Evolutionary conservation across 2,888 invertebrate genomes (phyloP), one percentile per base, ranked within the genome.

Genomic region (Neoaliturus tenellus): DNA sequence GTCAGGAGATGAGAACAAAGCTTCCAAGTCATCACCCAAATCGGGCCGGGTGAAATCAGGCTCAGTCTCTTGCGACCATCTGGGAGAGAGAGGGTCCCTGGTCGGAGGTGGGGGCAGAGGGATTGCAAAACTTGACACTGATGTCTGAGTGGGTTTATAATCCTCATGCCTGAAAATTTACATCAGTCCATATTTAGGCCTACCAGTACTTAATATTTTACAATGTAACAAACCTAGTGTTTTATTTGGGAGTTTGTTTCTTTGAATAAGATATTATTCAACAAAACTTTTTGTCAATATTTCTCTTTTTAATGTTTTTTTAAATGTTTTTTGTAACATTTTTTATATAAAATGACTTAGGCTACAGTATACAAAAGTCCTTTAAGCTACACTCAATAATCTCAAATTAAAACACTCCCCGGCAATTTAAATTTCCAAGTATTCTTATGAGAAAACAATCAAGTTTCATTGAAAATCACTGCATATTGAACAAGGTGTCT

Each of bases 161-260:
- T 87, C 87, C 82, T 88, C 86, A 81, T 82, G 85, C 88, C 86
- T 86, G 55, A 51, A 87, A 85, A 83, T 25, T 23, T 20, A 20
- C 20, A 55, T 23, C n/a, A n/a, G n/a, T n/a, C n/a, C 41, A 41
- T 23, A 41, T 41, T 41, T 41, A 41, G 14, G 41, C 41, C 41
- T 41, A 41, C 8, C 41, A 41, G 41, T 6, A 41, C 41, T 41
- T 14, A 41, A 14, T 10, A 41, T 14, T 41, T 41, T 10, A 41
- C n/a, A n/a, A n/a, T n/a, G n/a, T n/a, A n/a, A n/a, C n/a, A n/a
- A n/a, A n/a, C n/a, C n/a, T 55, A 55, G 3, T n/a, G 48, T 48
- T 3, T n/a, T 4, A 14, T 48, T 48, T 48, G 4, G 35, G 10
- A 35, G 10, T 35, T 35, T 6, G 10, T 10, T 35, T 10, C 35